Percentiles rank a stretch among this genome's conserved stretches.
Conservation (phyloP, 2,888 invertebrate species). For the Drosophila subsilvestris region DNA sequence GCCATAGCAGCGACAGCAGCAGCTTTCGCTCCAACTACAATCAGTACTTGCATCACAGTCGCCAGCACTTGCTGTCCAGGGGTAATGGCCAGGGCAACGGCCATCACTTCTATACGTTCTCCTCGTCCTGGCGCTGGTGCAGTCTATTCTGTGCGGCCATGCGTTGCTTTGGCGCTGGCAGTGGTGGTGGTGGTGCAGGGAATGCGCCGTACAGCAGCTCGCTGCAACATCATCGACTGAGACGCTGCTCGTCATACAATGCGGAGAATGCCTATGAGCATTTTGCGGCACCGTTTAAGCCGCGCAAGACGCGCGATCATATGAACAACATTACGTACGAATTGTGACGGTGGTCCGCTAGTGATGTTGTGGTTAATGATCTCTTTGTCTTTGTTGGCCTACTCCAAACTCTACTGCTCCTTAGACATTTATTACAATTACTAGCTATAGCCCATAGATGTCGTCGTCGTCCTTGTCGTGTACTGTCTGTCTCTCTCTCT, state of each 20-base stretch:
- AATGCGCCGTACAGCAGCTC: conserved; percentile 79
- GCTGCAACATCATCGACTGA: conserved; percentile 76
- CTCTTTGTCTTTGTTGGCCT: conserved; percentile 69
- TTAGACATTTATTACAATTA: conserved; percentile 72
- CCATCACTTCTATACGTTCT: conserved; percentile 80
- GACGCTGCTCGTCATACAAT: conserved; percentile 79
- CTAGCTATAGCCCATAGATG: conserved; percentile 61
- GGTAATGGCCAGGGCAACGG: conserved; percentile 46
- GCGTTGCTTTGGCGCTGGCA: conserved; percentile 83
- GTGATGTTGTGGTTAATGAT: conserved; percentile 63
- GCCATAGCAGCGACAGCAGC: conserved; percentile 81
- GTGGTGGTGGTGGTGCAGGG: conserved; percentile 1
- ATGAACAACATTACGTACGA: conserved; percentile 84
- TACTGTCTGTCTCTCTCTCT: conserved; percentile 54
- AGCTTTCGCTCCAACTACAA: conserved; percentile 83
- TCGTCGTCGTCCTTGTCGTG: conserved; percentile 40
- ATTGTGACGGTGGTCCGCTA: conserved; percentile 82
- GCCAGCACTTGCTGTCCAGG: conserved; percentile 82
- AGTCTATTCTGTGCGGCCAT: conserved; percentile 84
- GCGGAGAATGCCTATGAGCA: conserved; percentile 81
- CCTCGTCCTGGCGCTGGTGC: conserved; percentile 83
- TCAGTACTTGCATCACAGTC: conserved; percentile 81
- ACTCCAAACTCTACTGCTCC: conserved; percentile 59
- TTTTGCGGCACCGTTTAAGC: conserved; percentile 81
- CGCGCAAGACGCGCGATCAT: conserved; percentile 83